Evolutionary conservation across 1,140 invertebrate genomes (phyloP), one percentile per base, ranked within the genome.

Genomic region (Zelostemma sp.): DNA sequence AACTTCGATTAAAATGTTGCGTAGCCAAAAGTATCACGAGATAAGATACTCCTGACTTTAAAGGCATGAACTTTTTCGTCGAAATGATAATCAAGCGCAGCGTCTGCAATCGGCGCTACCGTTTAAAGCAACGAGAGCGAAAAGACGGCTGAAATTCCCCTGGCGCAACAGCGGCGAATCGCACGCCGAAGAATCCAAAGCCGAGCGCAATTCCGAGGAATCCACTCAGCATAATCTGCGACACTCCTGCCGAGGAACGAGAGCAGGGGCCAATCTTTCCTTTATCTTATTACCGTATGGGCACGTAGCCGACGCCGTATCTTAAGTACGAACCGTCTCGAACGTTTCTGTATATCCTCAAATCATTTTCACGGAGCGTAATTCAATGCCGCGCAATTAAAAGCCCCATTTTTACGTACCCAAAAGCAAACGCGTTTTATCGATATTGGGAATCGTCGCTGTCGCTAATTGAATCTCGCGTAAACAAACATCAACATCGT

Each of bases 181-280:
- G 46, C 25, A 38, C 47, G 46, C 16, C 19, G 28, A 28, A 45
- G 19, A n/a, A n/a, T n/a, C 21, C 21, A 25, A 25, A 25, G 21
- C 73, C 63, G 67, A 69, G 21, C 12, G 73, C 73, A 75, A 78
- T 80, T 78, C 70, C 76, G 53, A 51, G 74, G 76, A 80, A 80
- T 76, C 77, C 72, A 80, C 79, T 79, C 76, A 76, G 64, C 45
- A 46, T 17, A 19, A 46, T 46, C 6, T 19, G 14, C 18, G 45
- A 19, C 17, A 57, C 53, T 48, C 45, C 40, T 61, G 14, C 9
- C 12, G 16, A n/a, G 28, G 12, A 17, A 18, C 41, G 58, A 50
- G 35, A 38, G 35, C 35, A 38, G 35, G 41, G 18, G 51, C n/a
- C 58, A 33, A 61, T 61, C 50, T 61, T 6, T 46, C 38, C 18